Conservation (phyloP, 2,888 invertebrate genomes). For the Copidosoma aretas region DNA sequence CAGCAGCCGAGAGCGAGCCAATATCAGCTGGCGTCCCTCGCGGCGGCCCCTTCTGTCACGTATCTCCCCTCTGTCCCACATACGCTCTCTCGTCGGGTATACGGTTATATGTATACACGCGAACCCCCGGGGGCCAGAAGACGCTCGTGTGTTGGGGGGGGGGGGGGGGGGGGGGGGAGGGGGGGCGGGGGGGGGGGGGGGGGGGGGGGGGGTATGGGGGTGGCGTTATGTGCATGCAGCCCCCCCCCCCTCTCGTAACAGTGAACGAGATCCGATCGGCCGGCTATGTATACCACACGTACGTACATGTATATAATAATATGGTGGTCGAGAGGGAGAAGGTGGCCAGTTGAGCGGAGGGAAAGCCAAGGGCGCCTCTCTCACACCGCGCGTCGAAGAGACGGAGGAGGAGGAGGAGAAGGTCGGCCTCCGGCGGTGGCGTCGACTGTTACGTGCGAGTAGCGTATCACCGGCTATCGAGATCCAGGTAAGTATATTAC, state of each 20-base stretch:
- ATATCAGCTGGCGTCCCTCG: slow-evolving; percentile 39
- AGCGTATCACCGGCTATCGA: slow-evolving; percentile 28
- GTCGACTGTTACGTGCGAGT: slow-evolving; percentile 30
- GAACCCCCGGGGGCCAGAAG: background rate
- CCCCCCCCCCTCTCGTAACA: slow-evolving; percentile 39
- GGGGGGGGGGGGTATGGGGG: too few species aligned
- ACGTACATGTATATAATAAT: too few species aligned
- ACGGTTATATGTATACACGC: background rate
- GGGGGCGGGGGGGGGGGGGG: too few species aligned
- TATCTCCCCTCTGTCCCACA: slow-evolving; percentile 9
- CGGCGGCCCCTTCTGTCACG: slow-evolving; percentile 14
- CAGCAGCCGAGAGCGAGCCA: slow-evolving; percentile 40
- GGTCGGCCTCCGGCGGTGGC: too few species aligned
- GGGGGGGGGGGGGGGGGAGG: too few species aligned
- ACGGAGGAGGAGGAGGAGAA: too few species aligned
- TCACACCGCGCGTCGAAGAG: too few species aligned
- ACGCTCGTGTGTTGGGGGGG: too few species aligned
- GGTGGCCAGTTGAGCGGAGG: too few species aligned
- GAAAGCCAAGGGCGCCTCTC: slow-evolving; percentile 43
- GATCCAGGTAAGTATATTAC: slow-evolving; percentile 35
- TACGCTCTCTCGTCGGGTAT: background rate
- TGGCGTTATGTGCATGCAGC: background rate
- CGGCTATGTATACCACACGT: background rate
- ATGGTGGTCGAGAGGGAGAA: slow-evolving; percentile 1
- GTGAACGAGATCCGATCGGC: slow-evolving; percentile 48